Percentiles rank a stretch among this genome's conserved stretches.
Evolutionary conservation across 2,797 vertebrate genomes (phyloP).

Genomic region (Thripadectes ignobilis): DNA sequence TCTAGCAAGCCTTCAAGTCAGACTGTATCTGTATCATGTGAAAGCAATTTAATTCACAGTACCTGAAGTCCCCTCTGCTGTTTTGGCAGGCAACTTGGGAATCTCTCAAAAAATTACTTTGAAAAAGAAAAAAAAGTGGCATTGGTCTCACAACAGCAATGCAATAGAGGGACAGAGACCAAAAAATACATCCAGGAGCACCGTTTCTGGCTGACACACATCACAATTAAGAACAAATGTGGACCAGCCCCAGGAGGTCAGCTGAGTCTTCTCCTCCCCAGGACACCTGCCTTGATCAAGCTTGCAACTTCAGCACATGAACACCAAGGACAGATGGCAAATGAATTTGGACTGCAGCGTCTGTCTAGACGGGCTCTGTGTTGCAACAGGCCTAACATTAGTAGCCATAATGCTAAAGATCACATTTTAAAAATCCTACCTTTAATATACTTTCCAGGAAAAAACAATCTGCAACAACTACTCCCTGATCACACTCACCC

Average conservation of each 20-base stretch:
- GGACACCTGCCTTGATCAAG: not conserved
- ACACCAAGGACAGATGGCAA: not conserved
- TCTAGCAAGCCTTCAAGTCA: not conserved
- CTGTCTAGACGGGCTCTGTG: not conserved
- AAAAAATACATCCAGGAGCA: not conserved
- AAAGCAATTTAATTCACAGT: constrained; percentile 1
- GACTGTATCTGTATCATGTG: not conserved
- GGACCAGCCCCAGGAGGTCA: not conserved
- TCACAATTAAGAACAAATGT: not conserved
- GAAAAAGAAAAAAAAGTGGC: not conserved
- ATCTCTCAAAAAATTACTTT: not conserved
- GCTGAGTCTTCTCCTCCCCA: not conserved
- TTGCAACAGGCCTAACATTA: not conserved
- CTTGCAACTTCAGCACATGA: not conserved
- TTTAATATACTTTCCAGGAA: not conserved
- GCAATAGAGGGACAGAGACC: not conserved
- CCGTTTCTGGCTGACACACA: not conserved
- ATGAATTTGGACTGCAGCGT: fast-evolving
- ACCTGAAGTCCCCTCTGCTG: not conserved
- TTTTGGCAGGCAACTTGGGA: not conserved
- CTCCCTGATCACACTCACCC: not conserved
- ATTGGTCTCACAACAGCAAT: not conserved
- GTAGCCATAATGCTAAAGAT: not conserved
- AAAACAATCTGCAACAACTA: not conserved
- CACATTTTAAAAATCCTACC: not conserved